Evolutionary conservation across 2,113 vertebrate species (phyloP).

Genomic region (Sakesphorus luctuosus): DNA sequence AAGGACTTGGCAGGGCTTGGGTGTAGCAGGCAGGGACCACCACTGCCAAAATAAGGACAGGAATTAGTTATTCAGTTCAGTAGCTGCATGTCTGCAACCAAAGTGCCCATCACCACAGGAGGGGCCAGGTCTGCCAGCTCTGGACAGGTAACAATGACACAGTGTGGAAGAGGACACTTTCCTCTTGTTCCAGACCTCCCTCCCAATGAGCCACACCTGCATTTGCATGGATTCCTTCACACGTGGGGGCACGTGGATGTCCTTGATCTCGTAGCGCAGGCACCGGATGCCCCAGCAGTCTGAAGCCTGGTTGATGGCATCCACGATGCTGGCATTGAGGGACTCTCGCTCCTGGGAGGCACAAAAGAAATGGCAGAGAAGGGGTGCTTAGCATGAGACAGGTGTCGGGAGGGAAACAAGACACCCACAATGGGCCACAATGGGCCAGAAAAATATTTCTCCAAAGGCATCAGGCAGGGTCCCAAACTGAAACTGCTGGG

Average conservation of each 20-base stretch:
- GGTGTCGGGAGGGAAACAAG: not conserved
- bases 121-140: not conserved
- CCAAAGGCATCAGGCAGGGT: not conserved
- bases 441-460: not conserved
- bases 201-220: slow-evolving; percentile 80
- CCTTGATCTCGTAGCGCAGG: slow-evolving; percentile 96
- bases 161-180: fast-evolving
- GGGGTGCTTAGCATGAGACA: not conserved
- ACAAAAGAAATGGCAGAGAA: not conserved
- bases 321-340: slow-evolving; percentile 91
- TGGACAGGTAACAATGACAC: not conserved
- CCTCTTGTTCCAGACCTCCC: not conserved
- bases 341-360: slow-evolving; percentile 87
- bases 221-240: slow-evolving; percentile 99
- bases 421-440: not conserved
- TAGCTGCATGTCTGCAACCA: not conserved
- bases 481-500: not conserved
- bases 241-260: slow-evolving; percentile 93
- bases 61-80: not conserved
- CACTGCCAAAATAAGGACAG: not conserved
- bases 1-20: not conserved
- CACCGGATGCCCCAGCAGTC: slow-evolving; percentile 96
- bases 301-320: slow-evolving; percentile 94
- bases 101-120: not conserved
- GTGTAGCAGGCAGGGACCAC: not conserved